Evolutionary conservation across 2,113 vertebrate species (phyloP).

Genomic region (Chaetura pelagica): DNA sequence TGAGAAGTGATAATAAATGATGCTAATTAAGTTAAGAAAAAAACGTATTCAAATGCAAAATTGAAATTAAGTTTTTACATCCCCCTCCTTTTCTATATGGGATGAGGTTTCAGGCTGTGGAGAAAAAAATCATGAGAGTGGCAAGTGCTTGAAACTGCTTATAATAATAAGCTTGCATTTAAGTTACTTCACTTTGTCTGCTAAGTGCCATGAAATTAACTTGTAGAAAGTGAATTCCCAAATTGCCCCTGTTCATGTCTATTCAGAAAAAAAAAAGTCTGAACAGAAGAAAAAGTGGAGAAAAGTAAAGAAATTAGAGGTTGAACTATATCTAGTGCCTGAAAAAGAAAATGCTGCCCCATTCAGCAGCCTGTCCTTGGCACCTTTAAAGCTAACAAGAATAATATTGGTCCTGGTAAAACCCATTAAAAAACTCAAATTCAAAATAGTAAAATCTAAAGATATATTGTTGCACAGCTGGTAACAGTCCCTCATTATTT

Average conservation of each 20-base stretch:
- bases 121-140: constrained; percentile 55
- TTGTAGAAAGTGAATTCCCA: constrained; percentile 58
- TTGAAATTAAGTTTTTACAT: not conserved
- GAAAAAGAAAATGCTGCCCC: constrained; percentile 31
- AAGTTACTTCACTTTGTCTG: constrained; percentile 69
- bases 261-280: constrained; percentile 75
- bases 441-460: constrained; percentile 38
- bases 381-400: not conserved
- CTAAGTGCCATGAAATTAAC: constrained; percentile 66
- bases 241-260: constrained; percentile 65
- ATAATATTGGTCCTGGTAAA: constrained; percentile 58
- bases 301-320: constrained; percentile 39
- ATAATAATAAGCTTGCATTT: constrained; percentile 58
- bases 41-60: constrained; percentile 38
- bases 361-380: constrained; percentile 31
- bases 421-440: constrained; percentile 25
- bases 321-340: constrained; percentile 3
- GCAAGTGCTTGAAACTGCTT: constrained; percentile 61
- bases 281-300: constrained; percentile 51
- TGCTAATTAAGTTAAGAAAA: not conserved
- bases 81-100: not conserved
- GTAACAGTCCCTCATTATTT: not conserved
- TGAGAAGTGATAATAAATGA: not conserved
- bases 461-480: not conserved
- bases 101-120: constrained; percentile 56